Evolutionary conservation across 2,113 vertebrate species (phyloP), one percentile per base, ranked within the genome.

Genomic region (Pipa parva): DNA sequence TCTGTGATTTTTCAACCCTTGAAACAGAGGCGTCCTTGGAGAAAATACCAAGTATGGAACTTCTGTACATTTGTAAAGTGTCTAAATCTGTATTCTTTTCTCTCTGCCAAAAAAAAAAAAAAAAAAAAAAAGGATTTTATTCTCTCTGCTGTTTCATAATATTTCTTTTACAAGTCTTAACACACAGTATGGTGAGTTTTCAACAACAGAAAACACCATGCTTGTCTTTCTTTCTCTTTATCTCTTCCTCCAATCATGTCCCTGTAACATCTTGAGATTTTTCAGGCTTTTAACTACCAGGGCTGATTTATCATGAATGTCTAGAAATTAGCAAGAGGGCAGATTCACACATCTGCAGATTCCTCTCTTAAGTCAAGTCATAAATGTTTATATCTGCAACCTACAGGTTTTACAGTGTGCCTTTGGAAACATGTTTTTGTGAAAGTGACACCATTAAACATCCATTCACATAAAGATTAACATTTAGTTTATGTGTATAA

Each of bases 281-380:
- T 63, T 63, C 49, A 39, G 48, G 42, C 62, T 54, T 54, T 39
- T 21, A 1, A 17, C 49, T 54, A 18, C 54, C 20, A 24, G 21
- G 29, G 62, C 37, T 25, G 15, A 52, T 51, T 63, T 63, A 63
- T 63, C 37, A 31, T 46, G 54, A 48, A 31, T 39, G 37, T 66
- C 51, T 49, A 45, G 18, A 58, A 46, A 59, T 56, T 65, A 57
- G 51, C 52, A 56, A n/a, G 39, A 67, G 18, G 52, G 51, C 63
- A 67, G 55, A 25, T 56, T 67, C 37, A 10, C 49, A 54, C 49
- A 26, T 63, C 31, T 54, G 33, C 62, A 26, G 11, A 20, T 25
- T 18, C n/a, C n/a, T n/a, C 26, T 42, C 25, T 28, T 18, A 64
- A 15, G 33, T 64, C 21, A 13, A 63, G 37, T 57, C 37, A 24